These are phyloP conservation scores for Tridacna gigas DNA, from an alignment of 2,888 invertebrate genomes.

Conservation along the genomic window DNA sequence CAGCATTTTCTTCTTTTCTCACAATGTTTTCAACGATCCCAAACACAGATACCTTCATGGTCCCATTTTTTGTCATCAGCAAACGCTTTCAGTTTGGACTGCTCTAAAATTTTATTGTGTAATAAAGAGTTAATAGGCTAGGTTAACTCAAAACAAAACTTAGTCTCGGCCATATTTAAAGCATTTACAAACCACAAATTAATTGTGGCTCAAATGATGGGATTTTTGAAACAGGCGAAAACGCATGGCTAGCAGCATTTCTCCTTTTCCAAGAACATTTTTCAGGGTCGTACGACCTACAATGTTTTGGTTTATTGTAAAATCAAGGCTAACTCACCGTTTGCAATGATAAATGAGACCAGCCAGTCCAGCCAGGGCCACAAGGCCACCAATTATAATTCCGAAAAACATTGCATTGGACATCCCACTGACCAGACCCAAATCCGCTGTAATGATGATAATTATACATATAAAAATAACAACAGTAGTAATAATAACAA, in stretches of 20 bases:
- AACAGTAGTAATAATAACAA: neutral
- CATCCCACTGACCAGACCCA: constrained; percentile 51
- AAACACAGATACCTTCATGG: too few relatives aligned
- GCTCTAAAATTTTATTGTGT: too few relatives aligned
- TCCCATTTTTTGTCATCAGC: too few relatives aligned
- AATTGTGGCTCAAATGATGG: too few relatives aligned
- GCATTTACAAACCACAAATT: too few relatives aligned
- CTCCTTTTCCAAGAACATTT: neutral
- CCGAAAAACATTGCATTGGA: constrained; percentile 58
- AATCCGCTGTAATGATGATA: constrained; percentile 40
- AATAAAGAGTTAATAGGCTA: too few relatives aligned
- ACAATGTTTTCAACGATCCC: too few relatives aligned
- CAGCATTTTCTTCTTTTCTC: too few relatives aligned
- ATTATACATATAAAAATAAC: neutral
- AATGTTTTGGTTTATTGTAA: neutral
- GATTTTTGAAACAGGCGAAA: neutral
- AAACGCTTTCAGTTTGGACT: too few relatives aligned
- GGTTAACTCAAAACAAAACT: too few relatives aligned
- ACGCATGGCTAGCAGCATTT: neutral
- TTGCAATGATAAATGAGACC: constrained; percentile 60
- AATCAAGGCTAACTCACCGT: constrained; percentile 33
- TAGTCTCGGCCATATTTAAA: too few relatives aligned
- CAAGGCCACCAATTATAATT: constrained; percentile 49
- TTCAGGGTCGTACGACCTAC: neutral
- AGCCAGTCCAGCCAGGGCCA: constrained; percentile 34